Percentiles rank a stretch among this genome's conserved stretches.
phyloP scores from a whole-genome alignment of 2,113 vertebrate species.

The Myrmecobius fasciatus region DNA sequence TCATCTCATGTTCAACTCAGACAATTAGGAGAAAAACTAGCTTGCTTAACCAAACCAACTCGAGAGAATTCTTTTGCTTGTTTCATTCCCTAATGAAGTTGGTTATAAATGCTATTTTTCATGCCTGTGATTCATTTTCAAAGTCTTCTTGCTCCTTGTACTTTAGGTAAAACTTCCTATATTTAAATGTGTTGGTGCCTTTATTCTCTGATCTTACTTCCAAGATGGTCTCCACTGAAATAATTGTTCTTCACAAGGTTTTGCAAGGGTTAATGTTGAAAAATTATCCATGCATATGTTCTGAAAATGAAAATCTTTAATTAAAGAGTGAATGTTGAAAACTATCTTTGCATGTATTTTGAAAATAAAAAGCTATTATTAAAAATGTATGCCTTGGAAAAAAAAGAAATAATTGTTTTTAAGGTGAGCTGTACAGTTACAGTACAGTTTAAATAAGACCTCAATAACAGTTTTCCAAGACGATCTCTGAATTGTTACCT shows the following conservation, averaged over 20 bases:
- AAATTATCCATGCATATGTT: too few species aligned
- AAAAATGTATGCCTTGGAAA: too few species aligned
- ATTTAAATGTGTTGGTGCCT: not conserved
- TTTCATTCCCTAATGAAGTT: not conserved
- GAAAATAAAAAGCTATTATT: too few species aligned
- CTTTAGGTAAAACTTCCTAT: not conserved
- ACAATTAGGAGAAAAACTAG: slow-evolving; percentile 40
- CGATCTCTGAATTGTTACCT: not conserved
- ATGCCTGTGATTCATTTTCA: not conserved
- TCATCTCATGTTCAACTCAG: slow-evolving; percentile 38
- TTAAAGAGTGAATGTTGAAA: too few species aligned
- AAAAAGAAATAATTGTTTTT: not conserved
- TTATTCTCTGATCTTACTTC: not conserved
- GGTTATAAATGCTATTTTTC: slow-evolving; percentile 21
- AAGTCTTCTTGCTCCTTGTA: slow-evolving; percentile 8
- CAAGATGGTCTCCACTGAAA: not conserved
- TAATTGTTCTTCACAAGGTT: not conserved
- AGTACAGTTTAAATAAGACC: not conserved
- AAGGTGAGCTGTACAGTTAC: not conserved
- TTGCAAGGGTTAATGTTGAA: too few species aligned
- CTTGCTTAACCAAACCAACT: slow-evolving; percentile 25
- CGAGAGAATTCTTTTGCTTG: not conserved
- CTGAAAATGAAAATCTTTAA: too few species aligned
- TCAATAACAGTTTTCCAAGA: not conserved
- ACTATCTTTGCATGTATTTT: too few species aligned